Evolutionary conservation across 2,113 vertebrate species (phyloP).

Genomic region (Spea bombifrons): DNA sequence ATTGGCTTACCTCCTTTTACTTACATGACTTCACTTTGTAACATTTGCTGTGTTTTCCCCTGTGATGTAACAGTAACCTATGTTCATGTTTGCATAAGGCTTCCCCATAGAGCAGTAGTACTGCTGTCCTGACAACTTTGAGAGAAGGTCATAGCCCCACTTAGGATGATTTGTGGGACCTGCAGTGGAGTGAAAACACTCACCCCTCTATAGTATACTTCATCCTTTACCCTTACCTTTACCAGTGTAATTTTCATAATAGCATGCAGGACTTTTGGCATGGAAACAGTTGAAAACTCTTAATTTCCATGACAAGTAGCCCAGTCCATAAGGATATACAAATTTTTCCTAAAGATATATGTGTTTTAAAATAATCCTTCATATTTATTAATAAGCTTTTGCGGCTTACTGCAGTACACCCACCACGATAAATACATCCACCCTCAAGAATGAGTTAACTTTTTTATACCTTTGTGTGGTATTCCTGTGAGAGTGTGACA

Average conservation of each 20-base stretch:
- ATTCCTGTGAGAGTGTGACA: slow-evolving; percentile 8
- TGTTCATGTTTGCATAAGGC: slow-evolving; percentile 16
- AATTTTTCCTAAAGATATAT: neutral
- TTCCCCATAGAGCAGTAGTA: slow-evolving; percentile 7
- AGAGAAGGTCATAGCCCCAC: slow-evolving; percentile 34
- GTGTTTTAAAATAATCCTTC: neutral
- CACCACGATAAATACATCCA: no score
- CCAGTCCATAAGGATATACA: neutral
- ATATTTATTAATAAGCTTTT: no score
- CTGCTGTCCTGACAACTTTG: slow-evolving; percentile 10
- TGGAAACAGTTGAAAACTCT: no score
- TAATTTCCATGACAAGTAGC: no score
- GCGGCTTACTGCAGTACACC: no score
- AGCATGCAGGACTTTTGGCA: no score
- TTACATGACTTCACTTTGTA: neutral
- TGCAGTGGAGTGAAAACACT: neutral
- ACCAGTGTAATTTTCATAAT: neutral
- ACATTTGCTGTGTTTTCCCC: slow-evolving; percentile 11
- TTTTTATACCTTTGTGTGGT: neutral
- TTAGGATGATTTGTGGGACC: slow-evolving; percentile 35
- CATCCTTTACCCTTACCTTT: neutral
- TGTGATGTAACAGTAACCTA: slow-evolving; percentile 13
- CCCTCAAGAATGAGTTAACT: slow-evolving; percentile 3
- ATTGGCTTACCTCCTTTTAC: no score
- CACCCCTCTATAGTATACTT: slow-evolving; percentile 3